Percentiles rank a stretch among this genome's conserved stretches.
phyloP scores from a whole-genome alignment of 2,113 vertebrate species.

The Plecturocebus donacophilus region DNA sequence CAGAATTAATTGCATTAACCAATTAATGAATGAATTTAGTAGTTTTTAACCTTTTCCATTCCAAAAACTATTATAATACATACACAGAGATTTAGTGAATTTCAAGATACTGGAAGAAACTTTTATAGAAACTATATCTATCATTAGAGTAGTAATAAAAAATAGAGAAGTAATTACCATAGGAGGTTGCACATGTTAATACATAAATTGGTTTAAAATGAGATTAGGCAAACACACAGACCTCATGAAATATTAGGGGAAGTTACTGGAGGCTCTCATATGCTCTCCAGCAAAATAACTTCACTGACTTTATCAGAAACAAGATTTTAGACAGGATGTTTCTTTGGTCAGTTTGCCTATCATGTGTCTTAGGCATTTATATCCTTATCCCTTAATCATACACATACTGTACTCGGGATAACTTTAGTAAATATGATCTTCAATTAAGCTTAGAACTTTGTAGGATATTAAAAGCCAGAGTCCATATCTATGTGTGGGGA shows the following conservation, averaged over 20 bases:
- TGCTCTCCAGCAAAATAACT: not conserved
- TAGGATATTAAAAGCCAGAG: slow-evolving; percentile 43
- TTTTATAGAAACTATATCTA: not conserved
- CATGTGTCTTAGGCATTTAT: slow-evolving; percentile 10
- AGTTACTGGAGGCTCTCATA: not conserved
- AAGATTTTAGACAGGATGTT: slow-evolving; percentile 30
- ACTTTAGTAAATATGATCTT: slow-evolving; percentile 48
- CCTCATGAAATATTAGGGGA: not conserved
- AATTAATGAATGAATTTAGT: slow-evolving; percentile 23
- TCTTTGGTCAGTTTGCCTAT: slow-evolving; percentile 3
- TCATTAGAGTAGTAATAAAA: not conserved
- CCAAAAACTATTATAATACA: slow-evolving; percentile 7
- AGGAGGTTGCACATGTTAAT: not conserved
- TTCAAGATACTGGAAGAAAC: not conserved
- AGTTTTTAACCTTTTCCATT: not conserved
- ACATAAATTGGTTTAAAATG: slow-evolving; percentile 32
- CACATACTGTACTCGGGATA: not conserved
- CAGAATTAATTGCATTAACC: not conserved
- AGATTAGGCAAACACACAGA: not conserved
- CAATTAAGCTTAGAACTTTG: slow-evolving; percentile 17
- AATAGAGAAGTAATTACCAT: not conserved
- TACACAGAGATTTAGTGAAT: not conserved
- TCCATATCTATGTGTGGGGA: not conserved
- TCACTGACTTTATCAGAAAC: not conserved
- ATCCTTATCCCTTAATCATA: not conserved